Evolutionary conservation across 2,888 invertebrate species (phyloP), one percentile per base, ranked within the genome.

Genomic region (Zaprionus obscuricornis): DNA sequence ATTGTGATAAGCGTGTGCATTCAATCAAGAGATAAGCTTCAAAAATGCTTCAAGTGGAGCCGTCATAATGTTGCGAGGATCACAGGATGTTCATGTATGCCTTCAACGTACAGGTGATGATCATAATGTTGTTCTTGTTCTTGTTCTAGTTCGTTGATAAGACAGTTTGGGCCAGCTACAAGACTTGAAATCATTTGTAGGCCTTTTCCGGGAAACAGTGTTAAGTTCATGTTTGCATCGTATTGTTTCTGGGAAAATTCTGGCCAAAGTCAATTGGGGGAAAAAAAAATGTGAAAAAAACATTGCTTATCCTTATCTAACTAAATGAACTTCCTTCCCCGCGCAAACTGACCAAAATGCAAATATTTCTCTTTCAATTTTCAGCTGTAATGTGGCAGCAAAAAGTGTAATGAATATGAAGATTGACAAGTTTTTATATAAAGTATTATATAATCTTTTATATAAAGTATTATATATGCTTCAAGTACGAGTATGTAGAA

Each of bases 191-290:
- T 78, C 51, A 37, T 59, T 55, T 49, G n/a, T 33, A 62, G 62
- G 74, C 71, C 49, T 72, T 85, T 78, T 85, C 78, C 78, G 68
- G 85, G 85, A 85, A 85, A 62, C 45, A 22, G 82, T 71, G 82
- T 79, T 68, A 82, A 77, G 78, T 71, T 79, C 68, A 71, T 79
- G 82, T 85, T 85, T 71, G 51, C 74, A 7, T 39, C 57, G 54
- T 64, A 85, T 85, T 85, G 71, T 85, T 84, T 79, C 78, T 74
- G 85, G 71, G 85, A 78, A 84, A 59, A 64, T 64, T 17, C 26
- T 42, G 26, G 29, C 33, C 52, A 17, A 10, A 37, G n/a, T n/a
- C 22, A 29, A 64, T 54, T 34, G 42, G 31, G n/a, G n/a, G 34
- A 46, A 59, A 27, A 45, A 51, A 24, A 14, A 37, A 60, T 26